A percentile compares a stretch with the other conserved stretches of the same genome.
phyloP scores from a whole-genome alignment of 2,797 vertebrate species.

The Rhynchonycteris naso region DNA sequence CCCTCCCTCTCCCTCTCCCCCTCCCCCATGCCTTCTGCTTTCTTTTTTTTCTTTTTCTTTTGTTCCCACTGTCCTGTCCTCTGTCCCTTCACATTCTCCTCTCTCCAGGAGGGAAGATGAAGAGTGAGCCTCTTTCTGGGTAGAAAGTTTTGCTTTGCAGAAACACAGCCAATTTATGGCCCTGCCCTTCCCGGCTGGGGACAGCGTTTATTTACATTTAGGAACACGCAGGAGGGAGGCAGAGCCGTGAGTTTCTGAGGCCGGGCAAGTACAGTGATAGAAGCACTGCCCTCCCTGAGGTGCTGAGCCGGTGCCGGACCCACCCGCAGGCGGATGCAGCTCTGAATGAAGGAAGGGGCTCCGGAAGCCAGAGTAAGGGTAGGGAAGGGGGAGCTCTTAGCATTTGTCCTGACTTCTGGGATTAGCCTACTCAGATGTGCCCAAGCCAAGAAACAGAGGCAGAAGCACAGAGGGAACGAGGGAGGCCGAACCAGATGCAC shows the following conservation, averaged over 20 bases:
- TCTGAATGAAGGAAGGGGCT: too few relatives aligned
- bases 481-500: not conserved
- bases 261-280: not conserved
- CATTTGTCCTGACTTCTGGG: not conserved
- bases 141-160: not conserved
- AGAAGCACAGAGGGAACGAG: not conserved
- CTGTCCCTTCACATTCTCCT: not conserved
- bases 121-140: not conserved
- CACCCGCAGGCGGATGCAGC: not conserved
- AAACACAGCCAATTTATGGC: not conserved
- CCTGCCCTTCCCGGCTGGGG: not conserved
- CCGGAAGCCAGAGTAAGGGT: not conserved
- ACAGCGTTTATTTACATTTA: constrained; percentile 2
- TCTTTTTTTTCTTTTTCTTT: not conserved
- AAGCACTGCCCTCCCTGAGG: fast-evolving
- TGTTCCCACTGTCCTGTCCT: not conserved
- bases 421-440: not conserved
- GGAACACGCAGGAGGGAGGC: not conserved
- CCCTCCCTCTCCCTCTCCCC: not conserved
- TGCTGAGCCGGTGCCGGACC: not conserved
- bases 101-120: not conserved
- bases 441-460: not conserved
- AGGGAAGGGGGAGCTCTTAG: not conserved
- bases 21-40: not conserved
- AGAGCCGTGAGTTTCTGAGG: not conserved